A percentile compares a stretch with the other conserved stretches of the same genome.
Evolutionary conservation across 2,113 vertebrate species (phyloP).

Genomic region (Melanerpes formicivorus): DNA sequence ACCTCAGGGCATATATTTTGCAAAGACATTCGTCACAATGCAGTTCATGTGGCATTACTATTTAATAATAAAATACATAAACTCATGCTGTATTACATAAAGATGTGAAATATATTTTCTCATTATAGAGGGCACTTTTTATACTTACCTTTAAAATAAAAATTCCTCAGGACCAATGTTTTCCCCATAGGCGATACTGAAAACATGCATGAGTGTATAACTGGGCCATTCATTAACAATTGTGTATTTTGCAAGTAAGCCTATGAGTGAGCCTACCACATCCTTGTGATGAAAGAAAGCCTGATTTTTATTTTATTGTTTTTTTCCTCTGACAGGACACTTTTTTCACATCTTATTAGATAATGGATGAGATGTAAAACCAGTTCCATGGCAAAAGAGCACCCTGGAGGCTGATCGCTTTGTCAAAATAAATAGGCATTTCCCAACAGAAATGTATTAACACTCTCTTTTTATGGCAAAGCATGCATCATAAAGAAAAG

Average conservation of each 20-base stretch:
- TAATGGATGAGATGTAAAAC: constrained; percentile 74
- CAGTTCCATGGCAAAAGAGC: constrained; percentile 69
- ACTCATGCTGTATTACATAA: not conserved
- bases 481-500: constrained; percentile 49
- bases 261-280: not conserved
- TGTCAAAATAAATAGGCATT: constrained; percentile 78
- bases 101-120: not conserved
- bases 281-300: constrained; percentile 16
- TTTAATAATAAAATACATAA: constrained; percentile 12
- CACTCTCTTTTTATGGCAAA: constrained; percentile 44
- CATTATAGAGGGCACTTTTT: not conserved
- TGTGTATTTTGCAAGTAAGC: not conserved
- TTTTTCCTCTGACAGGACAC: not conserved
- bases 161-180: not conserved
- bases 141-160: not conserved
- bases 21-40: not conserved
- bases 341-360: constrained; percentile 70
- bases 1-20: not conserved
- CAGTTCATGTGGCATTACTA: not conserved
- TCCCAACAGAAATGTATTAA: constrained; percentile 67
- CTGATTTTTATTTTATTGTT: not conserved
- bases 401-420: constrained; percentile 69
- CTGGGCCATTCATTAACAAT: not conserved
- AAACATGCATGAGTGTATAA: not conserved
- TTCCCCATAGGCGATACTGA: not conserved